These are phyloP conservation scores for Oscheius sp. DNA, from an alignment of 2,888 invertebrate genomes.

Conservation along the genomic window DNA sequence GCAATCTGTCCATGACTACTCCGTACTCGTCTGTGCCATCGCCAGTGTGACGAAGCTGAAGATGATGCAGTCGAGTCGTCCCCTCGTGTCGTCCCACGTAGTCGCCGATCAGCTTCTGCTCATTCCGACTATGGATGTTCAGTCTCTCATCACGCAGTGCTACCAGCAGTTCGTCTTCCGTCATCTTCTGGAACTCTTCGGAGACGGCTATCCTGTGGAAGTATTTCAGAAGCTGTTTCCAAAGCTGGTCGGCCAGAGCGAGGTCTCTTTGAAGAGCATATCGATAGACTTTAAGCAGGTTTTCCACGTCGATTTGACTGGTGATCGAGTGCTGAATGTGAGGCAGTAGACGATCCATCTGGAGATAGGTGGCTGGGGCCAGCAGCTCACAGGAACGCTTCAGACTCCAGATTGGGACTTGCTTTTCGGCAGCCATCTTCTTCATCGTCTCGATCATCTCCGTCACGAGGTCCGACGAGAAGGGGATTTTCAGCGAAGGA, in stretches of 20 bases:
- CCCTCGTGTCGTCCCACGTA: slow-evolving; percentile 5
- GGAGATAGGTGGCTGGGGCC: slow-evolving; percentile 3
- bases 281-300: slow-evolving; percentile 14
- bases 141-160: slow-evolving; percentile 7
- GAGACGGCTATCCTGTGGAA: slow-evolving; percentile 12
- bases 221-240: slow-evolving; percentile 6
- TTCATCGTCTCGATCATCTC: background rate
- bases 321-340: background rate
- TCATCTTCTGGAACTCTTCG: slow-evolving; percentile 16
- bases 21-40: background rate
- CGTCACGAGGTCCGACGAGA: background rate
- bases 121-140: slow-evolving; percentile 17
- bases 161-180: slow-evolving; percentile 7
- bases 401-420: slow-evolving; percentile 16
- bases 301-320: slow-evolving; percentile 10
- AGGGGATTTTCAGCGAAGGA: background rate
- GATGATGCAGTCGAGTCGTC: background rate
- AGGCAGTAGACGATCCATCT: slow-evolving; percentile 21
- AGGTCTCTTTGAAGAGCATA: background rate
- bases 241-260: slow-evolving; percentile 2
- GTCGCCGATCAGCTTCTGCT: background rate
- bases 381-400: background rate
- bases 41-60: background rate
- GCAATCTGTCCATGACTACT: slow-evolving; percentile 20
- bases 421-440: background rate